Evolutionary conservation across 2,113 vertebrate genomes (phyloP), one percentile per base, ranked within the genome.

Genomic region (Drymodes brunneopygia): DNA sequence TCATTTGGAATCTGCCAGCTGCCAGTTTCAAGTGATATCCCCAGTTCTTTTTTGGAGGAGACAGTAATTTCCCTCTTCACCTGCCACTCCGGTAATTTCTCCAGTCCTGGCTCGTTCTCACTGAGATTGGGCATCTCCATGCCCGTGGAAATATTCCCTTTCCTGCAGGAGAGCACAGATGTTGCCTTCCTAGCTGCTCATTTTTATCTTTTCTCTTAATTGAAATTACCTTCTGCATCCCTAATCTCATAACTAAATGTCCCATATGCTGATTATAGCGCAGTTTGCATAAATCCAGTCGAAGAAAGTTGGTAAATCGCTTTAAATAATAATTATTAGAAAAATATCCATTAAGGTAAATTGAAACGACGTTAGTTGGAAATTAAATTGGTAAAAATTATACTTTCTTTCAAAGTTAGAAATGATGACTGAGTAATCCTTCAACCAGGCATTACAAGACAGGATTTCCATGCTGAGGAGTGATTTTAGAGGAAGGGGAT

Each of bases 171-270:
- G 20, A 90, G 36, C 50, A 86, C 93, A 95, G 88, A 81, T 69
- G 51, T 73, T 91, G 69, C 86, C 77, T 93, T 86, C 65, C 88
- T 84, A 40, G 23, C 36, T 90, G 81, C 77, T 96, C 82, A 89
- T 87, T 93, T 95, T 92, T 96, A 80, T 93, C 78, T 91, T 86
- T 94, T 42, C 61, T 72, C 88, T 67, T 94, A 83, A 94, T 75
- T 90, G 88, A 95, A 95, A 96, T 85, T 87, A 84, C 78, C 77
- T 94, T 94, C 84, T 89, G 84, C 75, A 92, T 83, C 79, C 47
- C 74, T 70, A 50, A 53, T 81, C 82, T 94, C 89, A 27, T 53
- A 81, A 61, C 36, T 40, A 29, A 79, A 80, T 21, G 22, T 18
- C 65, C 74, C 35, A 12, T 74, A 71, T 81, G 88, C 53, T 78